Base-by-base conservation (phyloP, 2,888 invertebrate species). In the Omphaloscelis lunosa region DNA sequence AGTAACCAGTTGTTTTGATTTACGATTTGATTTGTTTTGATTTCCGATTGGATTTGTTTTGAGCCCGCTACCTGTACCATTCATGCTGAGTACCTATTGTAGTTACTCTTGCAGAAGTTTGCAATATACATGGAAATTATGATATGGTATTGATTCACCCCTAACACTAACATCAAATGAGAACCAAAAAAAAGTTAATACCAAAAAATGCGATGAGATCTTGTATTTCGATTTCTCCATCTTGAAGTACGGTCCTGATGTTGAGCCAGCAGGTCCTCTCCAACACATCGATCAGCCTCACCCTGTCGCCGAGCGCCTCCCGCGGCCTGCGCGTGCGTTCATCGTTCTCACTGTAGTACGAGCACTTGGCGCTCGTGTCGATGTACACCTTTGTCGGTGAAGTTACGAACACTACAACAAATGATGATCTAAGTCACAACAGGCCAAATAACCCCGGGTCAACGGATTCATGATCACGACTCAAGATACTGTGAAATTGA, bases 371-470 rank as follows among this genome's bases (percentile, higher is more conserved):
- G 81, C 93, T 95, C 72, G 97, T 97, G 63, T 93, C 93, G 87
- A 97, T 93, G 91, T 97, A 97, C 74, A 97, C 96, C 87, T 92
- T 96, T 75, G 97, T 97, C 63, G 97, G 95, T 41, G 97, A 97
- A 29, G 97, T 95, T 88, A 97, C 95, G 87, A 94, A 97, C 80
- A 97, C 97, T 94, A 94, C 39, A 94, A 94, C 82, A 89, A 85
- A 85, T 86, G 76, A 79, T 85, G 88, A 90, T 91, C 92, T 91
- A 93, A 93, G 90, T 92, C 88, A 88, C 83, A 82, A 88, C 85
- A 84, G 83, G 82, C 85, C 84, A 48, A 65, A 59, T 62, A 80
- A 77, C 12, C 65, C 61, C 48, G 41, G 72, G 75, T 41, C 75
- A 81, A 82, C 39, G 51, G 69, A 81, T 81, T 79, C 27, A 48